Conservation (phyloP, 2,113 vertebrate genomes). For the Gasterosteus nipponicus region DNA sequence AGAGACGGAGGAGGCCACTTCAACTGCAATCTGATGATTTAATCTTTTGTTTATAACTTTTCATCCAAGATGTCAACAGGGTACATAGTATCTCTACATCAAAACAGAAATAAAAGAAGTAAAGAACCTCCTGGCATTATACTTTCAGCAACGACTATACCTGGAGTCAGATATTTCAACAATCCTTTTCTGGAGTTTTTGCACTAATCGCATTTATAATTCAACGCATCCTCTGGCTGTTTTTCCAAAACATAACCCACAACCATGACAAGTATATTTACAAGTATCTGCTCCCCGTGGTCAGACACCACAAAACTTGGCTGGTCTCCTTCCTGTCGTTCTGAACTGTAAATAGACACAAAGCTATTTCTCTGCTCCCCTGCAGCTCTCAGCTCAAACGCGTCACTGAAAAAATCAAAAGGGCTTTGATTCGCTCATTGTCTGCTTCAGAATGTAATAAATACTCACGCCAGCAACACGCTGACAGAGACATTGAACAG, state of each 20-base stretch:
- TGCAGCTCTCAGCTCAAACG: background rate
- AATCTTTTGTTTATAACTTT: conserved; percentile 12
- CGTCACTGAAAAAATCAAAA: background rate
- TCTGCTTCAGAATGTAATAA: background rate
- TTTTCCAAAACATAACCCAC: background rate
- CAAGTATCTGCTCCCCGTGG: background rate
- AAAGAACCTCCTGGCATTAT: background rate
- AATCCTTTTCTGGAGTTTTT: background rate
- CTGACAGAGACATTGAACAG: background rate
- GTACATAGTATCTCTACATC: background rate
- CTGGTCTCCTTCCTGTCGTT: background rate
- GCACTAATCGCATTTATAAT: conserved; percentile 2
- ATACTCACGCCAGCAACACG: background rate
- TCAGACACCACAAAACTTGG: conserved; percentile 1
- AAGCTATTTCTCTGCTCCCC: conserved; percentile 1
- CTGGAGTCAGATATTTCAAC: background rate
- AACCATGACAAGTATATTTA: background rate
- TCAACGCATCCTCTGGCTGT: background rate
- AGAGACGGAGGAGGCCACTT: background rate
- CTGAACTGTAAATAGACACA: conserved; percentile 6
- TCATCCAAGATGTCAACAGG: background rate
- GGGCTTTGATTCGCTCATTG: background rate
- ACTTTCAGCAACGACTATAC: background rate
- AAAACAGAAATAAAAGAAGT: background rate
- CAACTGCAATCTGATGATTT: conserved; percentile 1